A percentile compares a stretch with the other conserved stretches of the same genome.
These are phyloP conservation scores for Drosophila kanekoi DNA, from an alignment of 2,888 invertebrate genomes.

Conservation along the genomic window DNA sequence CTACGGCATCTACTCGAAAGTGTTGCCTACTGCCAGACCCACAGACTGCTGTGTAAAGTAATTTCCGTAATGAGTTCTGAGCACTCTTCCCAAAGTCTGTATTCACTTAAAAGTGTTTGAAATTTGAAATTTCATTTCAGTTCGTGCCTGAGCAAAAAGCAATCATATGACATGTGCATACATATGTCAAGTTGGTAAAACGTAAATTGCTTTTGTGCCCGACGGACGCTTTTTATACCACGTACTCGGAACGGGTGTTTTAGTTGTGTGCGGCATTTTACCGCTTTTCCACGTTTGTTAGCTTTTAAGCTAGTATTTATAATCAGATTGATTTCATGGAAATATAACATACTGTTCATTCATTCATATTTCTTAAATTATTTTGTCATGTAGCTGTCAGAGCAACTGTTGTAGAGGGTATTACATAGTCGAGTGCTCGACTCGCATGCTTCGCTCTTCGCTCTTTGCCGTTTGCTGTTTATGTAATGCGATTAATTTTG, in stretches of 20 bases:
- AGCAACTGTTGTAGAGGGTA: conserved; percentile 12
- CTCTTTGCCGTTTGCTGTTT: conserved; percentile 25
- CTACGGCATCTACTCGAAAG: conserved; percentile 7
- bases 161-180: conserved; percentile 68
- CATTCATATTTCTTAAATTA: no score
- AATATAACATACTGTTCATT: not conserved
- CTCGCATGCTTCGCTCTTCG: no score
- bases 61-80: conserved; percentile 79
- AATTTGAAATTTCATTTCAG: conserved; percentile 69
- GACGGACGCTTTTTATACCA: conserved; percentile 12
- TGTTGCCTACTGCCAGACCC: conserved; percentile 5
- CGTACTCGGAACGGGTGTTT: conserved; percentile 11
- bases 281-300: not conserved
- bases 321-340: not conserved
- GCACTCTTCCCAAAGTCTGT: conserved; percentile 32
- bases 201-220: conserved; percentile 67
- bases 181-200: conserved; percentile 44
- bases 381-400: no score
- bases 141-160: conserved; percentile 46
- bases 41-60: conserved; percentile 67
- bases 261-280: not conserved
- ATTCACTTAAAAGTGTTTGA: conserved; percentile 75
- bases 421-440: not conserved
- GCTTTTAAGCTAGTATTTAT: not conserved
- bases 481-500: conserved; percentile 75